A percentile compares a stretch with the other conserved stretches of the same genome.
phyloP scores from a whole-genome alignment of 2,888 invertebrate genomes.

The Ectemnius cavifrons region DNA sequence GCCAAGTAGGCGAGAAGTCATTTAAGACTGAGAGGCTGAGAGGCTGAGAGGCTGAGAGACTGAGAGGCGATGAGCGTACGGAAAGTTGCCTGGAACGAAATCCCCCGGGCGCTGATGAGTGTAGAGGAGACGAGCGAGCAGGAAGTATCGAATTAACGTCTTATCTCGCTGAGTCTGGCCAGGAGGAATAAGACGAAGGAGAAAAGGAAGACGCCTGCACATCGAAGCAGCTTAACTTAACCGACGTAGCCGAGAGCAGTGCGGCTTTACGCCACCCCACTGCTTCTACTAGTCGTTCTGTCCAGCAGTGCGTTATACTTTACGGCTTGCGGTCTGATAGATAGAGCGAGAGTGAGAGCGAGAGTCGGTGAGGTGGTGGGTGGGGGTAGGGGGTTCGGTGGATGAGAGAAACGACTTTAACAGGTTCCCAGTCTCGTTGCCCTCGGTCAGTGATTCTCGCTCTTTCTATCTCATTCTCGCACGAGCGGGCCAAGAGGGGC shows the following conservation, averaged over 20 bases:
- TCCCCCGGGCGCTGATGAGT: not conserved
- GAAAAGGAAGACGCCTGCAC: conserved; percentile 33
- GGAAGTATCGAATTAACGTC: conserved; percentile 72
- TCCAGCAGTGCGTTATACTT: conserved; percentile 26
- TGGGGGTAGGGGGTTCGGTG: conserved; percentile 6
- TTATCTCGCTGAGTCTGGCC: conserved; percentile 52
- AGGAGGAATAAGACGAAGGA: too few species aligned
- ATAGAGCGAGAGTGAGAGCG: too few species aligned
- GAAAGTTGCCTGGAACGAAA: not conserved
- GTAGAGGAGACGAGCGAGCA: conserved; percentile 48
- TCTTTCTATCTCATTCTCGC: conserved; percentile 14
- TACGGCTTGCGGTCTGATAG: conserved; percentile 31
- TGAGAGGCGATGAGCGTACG: not conserved
- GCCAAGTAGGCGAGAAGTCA: not conserved
- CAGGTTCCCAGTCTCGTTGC: conserved; percentile 38
- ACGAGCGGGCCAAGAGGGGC: conserved; percentile 14
- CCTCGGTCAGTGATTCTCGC: conserved; percentile 41
- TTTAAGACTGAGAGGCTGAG: not conserved
- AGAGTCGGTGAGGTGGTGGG: too few species aligned
- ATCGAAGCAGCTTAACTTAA: conserved; percentile 38
- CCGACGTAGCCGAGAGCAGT: not conserved
- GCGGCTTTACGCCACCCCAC: conserved; percentile 10
- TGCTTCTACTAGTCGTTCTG: conserved; percentile 3
- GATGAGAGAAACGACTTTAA: conserved; percentile 25
- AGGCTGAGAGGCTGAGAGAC: too few species aligned